Evolutionary conservation across 2,113 vertebrate species (phyloP), one percentile per base, ranked within the genome.

Genomic region (Lepisosteus oculatus): DNA sequence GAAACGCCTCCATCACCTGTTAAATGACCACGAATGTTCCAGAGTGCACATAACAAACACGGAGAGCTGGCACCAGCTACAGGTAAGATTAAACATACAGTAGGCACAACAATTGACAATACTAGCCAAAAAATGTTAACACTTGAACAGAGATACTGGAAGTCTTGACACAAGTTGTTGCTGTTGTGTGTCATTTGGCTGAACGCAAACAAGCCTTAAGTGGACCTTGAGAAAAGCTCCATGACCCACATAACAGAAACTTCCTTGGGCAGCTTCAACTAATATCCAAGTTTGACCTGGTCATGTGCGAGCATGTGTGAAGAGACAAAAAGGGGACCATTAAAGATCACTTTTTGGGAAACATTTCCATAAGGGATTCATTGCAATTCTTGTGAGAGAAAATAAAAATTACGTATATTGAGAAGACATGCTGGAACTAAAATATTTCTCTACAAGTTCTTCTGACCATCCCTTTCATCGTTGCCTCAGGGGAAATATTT

Each of bases 391-490:
- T 67, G 4, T 29, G 65, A 67, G 2, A 67, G 43, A 67, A 67
- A 54, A 15, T n/a, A 3, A 61, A 14, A 64, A 78, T 57, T 73
- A 66, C 15, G 59, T 69, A 15, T 72, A 65, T 15, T 65, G 73
- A 54, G 55, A 70, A 43, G 55, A 69, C 43, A 54, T 69, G 5
- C 62, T 78, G 45, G 67, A 65, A 68, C 61, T 69, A 3, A 51
- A 77, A 62, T 55, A 73, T 73, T 66, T 67, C 71, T 3, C 44
- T 74, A 8, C 12, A 8, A 43, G 47, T 77, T 3, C 72, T 74
- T 6, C 43, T 76, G 5, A 77, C 76, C 44, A 57, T 76, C 15
- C 61, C 72, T 43, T 59, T 74, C 41, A 74, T 51, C 6, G 61
- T 66, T 61, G 43, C 67, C 66, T 76, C 71, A 42, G 75, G 70